Conservation (phyloP, 2,797 vertebrate genomes). For the Chromis chromis region DNA sequence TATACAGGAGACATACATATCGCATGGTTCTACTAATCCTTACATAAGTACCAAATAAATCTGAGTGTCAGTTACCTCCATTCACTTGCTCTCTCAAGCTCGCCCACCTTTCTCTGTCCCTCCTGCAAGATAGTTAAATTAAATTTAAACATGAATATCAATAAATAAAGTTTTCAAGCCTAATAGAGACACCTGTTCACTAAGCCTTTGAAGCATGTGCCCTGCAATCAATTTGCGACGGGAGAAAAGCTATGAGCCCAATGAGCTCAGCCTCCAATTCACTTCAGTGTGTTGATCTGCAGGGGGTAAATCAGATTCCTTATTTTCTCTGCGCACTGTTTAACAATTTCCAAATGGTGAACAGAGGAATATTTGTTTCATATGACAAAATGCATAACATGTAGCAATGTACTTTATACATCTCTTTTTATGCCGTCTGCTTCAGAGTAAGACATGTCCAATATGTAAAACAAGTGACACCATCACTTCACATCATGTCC, state of each 20-base stretch:
- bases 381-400: background rate
- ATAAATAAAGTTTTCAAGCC: slow-evolving; percentile 2
- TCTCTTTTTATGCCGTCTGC: background rate
- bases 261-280: background rate
- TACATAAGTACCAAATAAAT: background rate
- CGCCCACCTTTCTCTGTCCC: background rate
- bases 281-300: slow-evolving; percentile 2
- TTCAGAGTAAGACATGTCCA: background rate
- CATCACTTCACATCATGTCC: background rate
- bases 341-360: slow-evolving; percentile 4
- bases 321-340: background rate
- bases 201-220: background rate
- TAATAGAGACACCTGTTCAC: background rate
- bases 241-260: background rate
- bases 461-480: background rate
- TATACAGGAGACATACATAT: background rate
- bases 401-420: too few species aligned
- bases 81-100: background rate
- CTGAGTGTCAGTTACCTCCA: slow-evolving; percentile 4
- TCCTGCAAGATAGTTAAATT: background rate
- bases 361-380: background rate
- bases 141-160: slow-evolving; percentile 19
- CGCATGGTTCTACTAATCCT: background rate
- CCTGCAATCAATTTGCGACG: background rate
- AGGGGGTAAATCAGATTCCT: slow-evolving; percentile 12